phyloP scores from a whole-genome alignment of 2,888 invertebrate species.

The Ennomos fuscantarius region DNA sequence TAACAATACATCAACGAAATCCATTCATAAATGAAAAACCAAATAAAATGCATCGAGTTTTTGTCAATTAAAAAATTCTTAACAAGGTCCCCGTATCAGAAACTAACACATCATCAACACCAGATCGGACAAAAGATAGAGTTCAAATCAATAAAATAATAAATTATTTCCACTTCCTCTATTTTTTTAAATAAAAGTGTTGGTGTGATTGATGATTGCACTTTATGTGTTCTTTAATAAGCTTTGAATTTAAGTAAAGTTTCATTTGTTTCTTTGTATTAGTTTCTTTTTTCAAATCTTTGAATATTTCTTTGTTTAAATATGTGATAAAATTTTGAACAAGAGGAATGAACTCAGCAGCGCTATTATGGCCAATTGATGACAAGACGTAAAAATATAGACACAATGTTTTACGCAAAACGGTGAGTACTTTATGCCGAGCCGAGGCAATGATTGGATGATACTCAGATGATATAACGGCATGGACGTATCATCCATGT shows the following conservation, averaged over 20 bases:
- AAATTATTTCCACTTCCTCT: slow-evolving; percentile 77
- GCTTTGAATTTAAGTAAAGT: slow-evolving; percentile 13
- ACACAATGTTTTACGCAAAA: slow-evolving; percentile 20
- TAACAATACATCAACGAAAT: slow-evolving; percentile 16
- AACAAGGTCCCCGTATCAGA: slow-evolving; percentile 55
- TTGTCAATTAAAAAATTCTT: slow-evolving; percentile 51
- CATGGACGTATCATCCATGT: too few relatives aligned
- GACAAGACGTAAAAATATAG: neutral
- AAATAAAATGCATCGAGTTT: slow-evolving; percentile 30
- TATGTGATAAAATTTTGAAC: too few relatives aligned
- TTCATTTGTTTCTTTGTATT: neutral
- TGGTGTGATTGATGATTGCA: slow-evolving; percentile 77
- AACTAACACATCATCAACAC: slow-evolving; percentile 66
- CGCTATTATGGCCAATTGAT: neutral
- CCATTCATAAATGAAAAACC: slow-evolving; percentile 24
- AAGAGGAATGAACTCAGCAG: too few relatives aligned
- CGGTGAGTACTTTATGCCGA: slow-evolving; percentile 13
- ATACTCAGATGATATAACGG: slow-evolving; percentile 36
- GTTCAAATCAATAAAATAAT: slow-evolving; percentile 81
- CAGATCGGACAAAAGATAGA: slow-evolving; percentile 79
- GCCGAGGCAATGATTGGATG: slow-evolving; percentile 33
- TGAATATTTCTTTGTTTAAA: neutral
- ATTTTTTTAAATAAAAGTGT: slow-evolving; percentile 75
- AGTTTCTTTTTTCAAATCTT: neutral
- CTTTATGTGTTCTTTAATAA: slow-evolving; percentile 33